These are phyloP conservation scores for Hephaestus fuliginosus DNA, from an alignment of 2,797 vertebrate genomes.

Conservation along the genomic window DNA sequence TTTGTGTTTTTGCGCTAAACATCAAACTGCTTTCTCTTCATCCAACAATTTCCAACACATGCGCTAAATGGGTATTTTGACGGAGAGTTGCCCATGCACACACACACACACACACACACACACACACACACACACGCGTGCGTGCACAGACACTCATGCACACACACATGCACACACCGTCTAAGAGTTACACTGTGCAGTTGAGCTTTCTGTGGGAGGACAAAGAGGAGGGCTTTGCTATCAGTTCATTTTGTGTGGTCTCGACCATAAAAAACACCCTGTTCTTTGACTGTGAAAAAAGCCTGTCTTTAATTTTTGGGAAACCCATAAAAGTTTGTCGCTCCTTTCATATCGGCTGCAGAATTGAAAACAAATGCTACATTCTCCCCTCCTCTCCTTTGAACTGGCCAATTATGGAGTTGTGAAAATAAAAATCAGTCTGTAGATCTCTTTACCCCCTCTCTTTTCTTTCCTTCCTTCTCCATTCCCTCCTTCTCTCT, in stretches of 20 bases:
- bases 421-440: conserved; percentile 95
- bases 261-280: conserved; percentile 91
- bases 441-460: conserved; percentile 76
- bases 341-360: conserved; percentile 92
- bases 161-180: background rate
- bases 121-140: background rate
- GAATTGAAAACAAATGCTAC: conserved; percentile 98
- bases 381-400: conserved; percentile 88
- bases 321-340: conserved; percentile 96
- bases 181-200: conserved; percentile 29
- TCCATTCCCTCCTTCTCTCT: conserved; percentile 4
- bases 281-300: conserved; percentile 93
- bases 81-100: background rate
- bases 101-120: background rate
- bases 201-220: conserved; percentile 71
- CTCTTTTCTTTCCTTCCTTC: conserved; percentile 20
- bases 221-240: conserved; percentile 86
- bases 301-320: conserved; percentile 96
- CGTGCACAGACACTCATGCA: background rate
- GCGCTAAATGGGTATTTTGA: conserved; percentile 23
- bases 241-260: conserved; percentile 98
- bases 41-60: conserved; percentile 57
- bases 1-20: conserved; percentile 66
- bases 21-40: conserved; percentile 66
- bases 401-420: conserved; percentile 96